Evolutionary conservation across 1,140 invertebrate species (phyloP).

Genomic region (Drosophila leontia): DNA sequence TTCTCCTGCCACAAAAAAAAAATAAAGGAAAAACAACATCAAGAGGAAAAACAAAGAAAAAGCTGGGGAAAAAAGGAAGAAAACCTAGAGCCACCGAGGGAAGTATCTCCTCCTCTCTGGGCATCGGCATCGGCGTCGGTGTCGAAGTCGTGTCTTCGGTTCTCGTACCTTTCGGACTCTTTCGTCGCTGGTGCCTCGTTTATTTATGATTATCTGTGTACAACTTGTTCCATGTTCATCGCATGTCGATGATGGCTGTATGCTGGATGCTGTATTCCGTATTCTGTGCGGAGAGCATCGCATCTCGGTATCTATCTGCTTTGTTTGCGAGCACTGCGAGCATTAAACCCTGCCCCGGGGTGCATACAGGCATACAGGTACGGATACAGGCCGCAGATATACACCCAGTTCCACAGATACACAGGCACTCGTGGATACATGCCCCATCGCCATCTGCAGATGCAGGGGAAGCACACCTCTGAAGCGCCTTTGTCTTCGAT

Average conservation of each 20-base stretch:
- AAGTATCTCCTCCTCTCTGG: slow-evolving; percentile 23
- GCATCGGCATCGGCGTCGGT: slow-evolving; percentile 18
- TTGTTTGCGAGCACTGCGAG: slow-evolving; percentile 60
- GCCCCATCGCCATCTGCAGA: slow-evolving; percentile 1
- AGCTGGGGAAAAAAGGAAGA: slow-evolving; percentile 23
- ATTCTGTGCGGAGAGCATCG: slow-evolving; percentile 48
- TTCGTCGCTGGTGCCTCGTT: slow-evolving; percentile 68
- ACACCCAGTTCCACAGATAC: slow-evolving; percentile 14
- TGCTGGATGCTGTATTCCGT: slow-evolving; percentile 32
- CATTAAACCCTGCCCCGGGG: slow-evolving; percentile 75
- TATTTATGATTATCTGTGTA: slow-evolving; percentile 83
- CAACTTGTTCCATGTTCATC: slow-evolving; percentile 82
- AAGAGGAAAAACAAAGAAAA: slow-evolving; percentile 11
- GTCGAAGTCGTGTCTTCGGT: slow-evolving; percentile 44
- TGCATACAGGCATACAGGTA: slow-evolving; percentile 61
- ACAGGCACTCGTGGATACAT: slow-evolving; percentile 7
- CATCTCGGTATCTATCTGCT: slow-evolving; percentile 67
- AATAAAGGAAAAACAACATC: not conserved
- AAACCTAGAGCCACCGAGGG: slow-evolving; percentile 30
- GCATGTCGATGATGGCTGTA: slow-evolving; percentile 79
- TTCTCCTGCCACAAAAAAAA: slow-evolving; percentile 19
- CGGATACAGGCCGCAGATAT: slow-evolving; percentile 17
- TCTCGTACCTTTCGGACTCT: slow-evolving; percentile 48
- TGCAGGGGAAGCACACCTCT: slow-evolving; percentile 49
- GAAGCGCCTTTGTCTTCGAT: slow-evolving; percentile 38